Evolutionary conservation across 1,140 invertebrate species (phyloP), one percentile per base, ranked within the genome.

Genomic region (Pararge aegeria): DNA sequence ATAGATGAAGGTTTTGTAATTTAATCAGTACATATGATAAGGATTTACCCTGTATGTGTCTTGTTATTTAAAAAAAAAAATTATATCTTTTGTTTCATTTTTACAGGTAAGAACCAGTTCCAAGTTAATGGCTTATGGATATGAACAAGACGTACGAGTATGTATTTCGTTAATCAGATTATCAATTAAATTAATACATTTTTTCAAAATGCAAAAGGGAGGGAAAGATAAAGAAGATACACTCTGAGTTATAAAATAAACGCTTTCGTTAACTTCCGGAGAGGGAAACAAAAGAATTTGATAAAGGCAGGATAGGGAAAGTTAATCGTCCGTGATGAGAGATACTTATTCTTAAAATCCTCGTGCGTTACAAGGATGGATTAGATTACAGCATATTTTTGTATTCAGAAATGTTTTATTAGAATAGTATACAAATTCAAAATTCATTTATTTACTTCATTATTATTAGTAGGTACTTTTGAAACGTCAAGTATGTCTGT

Each of bases 321-420:
- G 19, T 44, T 44, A 44, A 44, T 44, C 18, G 40, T 10, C 5
- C 40, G 40, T 16, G 16, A 44, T n/a, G n/a, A n/a, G n/a, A n/a
- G n/a, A n/a, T n/a, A n/a, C n/a, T n/a, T n/a, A n/a, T n/a, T n/a
- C n/a, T n/a, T n/a, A n/a, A n/a, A n/a, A n/a, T n/a, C n/a, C n/a
- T n/a, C n/a, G n/a, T n/a, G n/a, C n/a, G n/a, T n/a, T n/a, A n/a
- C n/a, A n/a, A n/a, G n/a, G n/a, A n/a, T n/a, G n/a, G n/a, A n/a
- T n/a, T n/a, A n/a, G n/a, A n/a, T n/a, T n/a, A n/a, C n/a, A n/a
- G 27, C 27, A 9, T 27, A 24, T 24, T 24, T 24, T 24, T 24
- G 7, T 24, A 37, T 3, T 5, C 34, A 10, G 34, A 10, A 37
- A 12, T 37, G 44, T 48, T 20, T 48, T 48, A 16, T 48, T 21